These are phyloP conservation scores for Drosophila seclusa DNA, from an alignment of 2,888 invertebrate species.

Conservation along the genomic window DNA sequence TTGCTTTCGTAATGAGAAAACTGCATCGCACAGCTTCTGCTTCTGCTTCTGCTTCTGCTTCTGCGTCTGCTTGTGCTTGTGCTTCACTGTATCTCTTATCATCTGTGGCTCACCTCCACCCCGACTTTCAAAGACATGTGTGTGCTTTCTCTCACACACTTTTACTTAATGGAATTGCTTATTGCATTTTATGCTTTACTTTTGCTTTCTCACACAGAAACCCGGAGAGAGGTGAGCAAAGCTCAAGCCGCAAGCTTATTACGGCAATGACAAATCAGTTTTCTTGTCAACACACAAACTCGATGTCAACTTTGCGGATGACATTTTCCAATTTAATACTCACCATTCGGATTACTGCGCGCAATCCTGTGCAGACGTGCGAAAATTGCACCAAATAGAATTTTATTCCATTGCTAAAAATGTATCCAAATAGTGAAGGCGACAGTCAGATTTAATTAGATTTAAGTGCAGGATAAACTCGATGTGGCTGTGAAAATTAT, in stretches of 20 bases:
- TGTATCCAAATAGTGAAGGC: background rate
- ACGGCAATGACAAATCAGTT: constrained; percentile 78
- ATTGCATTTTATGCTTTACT: constrained; percentile 74
- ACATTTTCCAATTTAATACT: constrained; percentile 74
- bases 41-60: background rate
- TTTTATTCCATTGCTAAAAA: constrained; percentile 15
- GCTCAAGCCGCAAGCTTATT: constrained; percentile 69
- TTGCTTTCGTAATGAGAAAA: constrained; percentile 66
- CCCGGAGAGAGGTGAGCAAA: constrained; percentile 19
- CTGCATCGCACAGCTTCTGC: constrained; percentile 45
- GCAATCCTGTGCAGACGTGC: constrained; percentile 38
- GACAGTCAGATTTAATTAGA: constrained; percentile 14
- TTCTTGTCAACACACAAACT: constrained; percentile 72
- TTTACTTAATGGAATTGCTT: constrained; percentile 73
- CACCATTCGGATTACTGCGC: constrained; percentile 38
- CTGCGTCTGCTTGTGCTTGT: background rate
- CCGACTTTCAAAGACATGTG: background rate
- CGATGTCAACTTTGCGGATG: constrained; percentile 70
- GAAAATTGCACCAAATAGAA: constrained; percentile 18
- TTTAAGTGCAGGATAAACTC: background rate
- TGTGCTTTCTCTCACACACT: constrained; percentile 54
- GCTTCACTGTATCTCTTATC: constrained; percentile 10
- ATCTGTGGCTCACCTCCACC: background rate
- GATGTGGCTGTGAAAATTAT: background rate
- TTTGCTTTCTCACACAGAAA: constrained; percentile 63